Conservation (phyloP, 2,888 invertebrate species). For the Tortrix viridana region DNA sequence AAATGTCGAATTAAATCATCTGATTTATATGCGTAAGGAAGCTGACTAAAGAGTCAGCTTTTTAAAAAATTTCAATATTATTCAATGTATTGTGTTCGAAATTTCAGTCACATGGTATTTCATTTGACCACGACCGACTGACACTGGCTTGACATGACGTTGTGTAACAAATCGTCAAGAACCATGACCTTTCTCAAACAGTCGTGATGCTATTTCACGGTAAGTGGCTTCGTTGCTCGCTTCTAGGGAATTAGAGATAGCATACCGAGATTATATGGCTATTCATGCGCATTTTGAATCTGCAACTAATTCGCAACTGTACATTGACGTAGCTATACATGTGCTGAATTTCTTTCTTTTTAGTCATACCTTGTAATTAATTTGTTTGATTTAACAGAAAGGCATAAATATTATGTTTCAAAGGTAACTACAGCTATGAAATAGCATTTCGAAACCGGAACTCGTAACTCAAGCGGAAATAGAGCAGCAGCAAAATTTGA, state of each 20-base stretch:
- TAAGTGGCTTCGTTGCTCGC: constrained; percentile 21
- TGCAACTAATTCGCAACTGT: constrained; percentile 3
- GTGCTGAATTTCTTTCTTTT: not conserved
- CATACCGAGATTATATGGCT: constrained; percentile 15
- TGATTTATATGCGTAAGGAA: constrained; percentile 34
- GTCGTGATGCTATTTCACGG: constrained; percentile 37
- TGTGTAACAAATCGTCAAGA: constrained; percentile 52
- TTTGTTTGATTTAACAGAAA: too few species aligned
- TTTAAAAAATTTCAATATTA: too few species aligned
- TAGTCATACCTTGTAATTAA: too few species aligned
- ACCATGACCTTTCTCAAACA: constrained; percentile 61
- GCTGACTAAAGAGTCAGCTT: too few species aligned
- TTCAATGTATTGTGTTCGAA: not conserved
- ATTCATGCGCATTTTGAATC: constrained; percentile 11
- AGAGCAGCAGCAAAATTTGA: constrained; percentile 23
- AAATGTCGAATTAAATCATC: constrained; percentile 28
- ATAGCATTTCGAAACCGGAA: constrained; percentile 7
- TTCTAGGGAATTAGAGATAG: constrained; percentile 16
- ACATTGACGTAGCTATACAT: constrained; percentile 10
- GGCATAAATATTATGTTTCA: not conserved
- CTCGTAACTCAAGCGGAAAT: constrained; percentile 28
- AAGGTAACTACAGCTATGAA: constrained; percentile 13
- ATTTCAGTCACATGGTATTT: too few species aligned
- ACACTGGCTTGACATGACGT: constrained; percentile 46
- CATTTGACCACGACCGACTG: constrained; percentile 50